Evolutionary conservation across 2,113 vertebrate genomes (phyloP).

Genomic region (Microcebus griseorufus): DNA sequence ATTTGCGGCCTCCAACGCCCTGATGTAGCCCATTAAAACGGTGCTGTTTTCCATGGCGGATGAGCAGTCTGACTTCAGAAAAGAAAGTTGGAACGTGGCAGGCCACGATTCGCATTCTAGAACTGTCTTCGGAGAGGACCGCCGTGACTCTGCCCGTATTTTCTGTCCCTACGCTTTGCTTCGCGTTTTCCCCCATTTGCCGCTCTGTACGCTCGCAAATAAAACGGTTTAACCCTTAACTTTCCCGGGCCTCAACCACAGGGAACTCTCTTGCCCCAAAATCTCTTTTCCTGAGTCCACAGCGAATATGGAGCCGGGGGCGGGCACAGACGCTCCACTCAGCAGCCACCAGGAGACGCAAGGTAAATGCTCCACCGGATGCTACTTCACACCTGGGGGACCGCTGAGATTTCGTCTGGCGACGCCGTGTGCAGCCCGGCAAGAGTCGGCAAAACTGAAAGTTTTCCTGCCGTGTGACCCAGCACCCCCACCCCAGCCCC

Average conservation of each 20-base stretch:
- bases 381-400: rapidly evolving
- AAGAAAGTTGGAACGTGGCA: background rate
- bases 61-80: background rate
- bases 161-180: background rate
- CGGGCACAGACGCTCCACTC: background rate
- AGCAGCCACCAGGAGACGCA: too few species aligned
- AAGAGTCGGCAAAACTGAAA: too few species aligned
- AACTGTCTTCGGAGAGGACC: background rate
- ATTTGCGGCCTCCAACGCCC: background rate
- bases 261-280: background rate
- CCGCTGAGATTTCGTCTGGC: too few species aligned
- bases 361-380: background rate
- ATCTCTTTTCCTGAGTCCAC: background rate
- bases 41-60: background rate
- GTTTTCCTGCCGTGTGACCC: background rate
- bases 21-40: background rate
- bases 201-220: background rate
- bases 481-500: background rate
- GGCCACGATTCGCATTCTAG: background rate
- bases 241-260: background rate
- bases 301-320: background rate
- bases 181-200: background rate
- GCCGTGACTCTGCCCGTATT: rapidly evolving
- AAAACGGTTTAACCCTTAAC: background rate
- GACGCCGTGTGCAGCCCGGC: rapidly evolving